Percentiles rank a stretch among this genome's conserved stretches.
Evolutionary conservation across 2,113 vertebrate genomes (phyloP).

Genomic region (crab-eating macaque (Macaca fascicularis)): DNA sequence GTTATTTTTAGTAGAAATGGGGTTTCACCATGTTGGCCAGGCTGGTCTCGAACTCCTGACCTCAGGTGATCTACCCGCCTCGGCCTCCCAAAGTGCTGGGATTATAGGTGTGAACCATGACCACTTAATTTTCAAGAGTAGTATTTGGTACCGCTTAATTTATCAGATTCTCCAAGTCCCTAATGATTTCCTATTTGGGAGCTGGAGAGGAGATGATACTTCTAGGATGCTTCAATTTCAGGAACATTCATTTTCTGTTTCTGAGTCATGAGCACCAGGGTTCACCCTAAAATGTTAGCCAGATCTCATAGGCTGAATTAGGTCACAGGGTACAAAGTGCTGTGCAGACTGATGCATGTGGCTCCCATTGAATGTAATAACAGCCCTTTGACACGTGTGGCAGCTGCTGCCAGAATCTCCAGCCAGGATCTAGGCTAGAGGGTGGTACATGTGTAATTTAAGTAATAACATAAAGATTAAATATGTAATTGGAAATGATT

Average conservation of each 20-base stretch:
- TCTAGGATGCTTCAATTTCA: not conserved
- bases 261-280: conserved; percentile 5
- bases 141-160: not conserved
- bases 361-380: conserved; percentile 47
- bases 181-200: not conserved
- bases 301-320: conserved; percentile 35
- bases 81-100: too few species aligned
- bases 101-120: too few species aligned
- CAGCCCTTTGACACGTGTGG: conserved; percentile 22
- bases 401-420: conserved; percentile 39
- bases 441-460: conserved; percentile 60
- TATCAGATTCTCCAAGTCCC: not conserved
- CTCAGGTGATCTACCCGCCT: too few species aligned
- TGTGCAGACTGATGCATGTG: conserved; percentile 25
- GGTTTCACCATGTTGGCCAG: too few species aligned
- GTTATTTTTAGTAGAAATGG: too few species aligned
- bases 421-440: conserved; percentile 20
- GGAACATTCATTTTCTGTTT: not conserved
- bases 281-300: not conserved
- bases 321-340: conserved; percentile 13
- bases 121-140: not conserved
- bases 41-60: too few species aligned
- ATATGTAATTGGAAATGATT: conserved; percentile 75
- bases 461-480: conserved; percentile 71
- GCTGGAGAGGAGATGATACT: not conserved